Evolutionary conservation across 2,113 vertebrate genomes (phyloP).

Genomic region (Grus americana): DNA sequence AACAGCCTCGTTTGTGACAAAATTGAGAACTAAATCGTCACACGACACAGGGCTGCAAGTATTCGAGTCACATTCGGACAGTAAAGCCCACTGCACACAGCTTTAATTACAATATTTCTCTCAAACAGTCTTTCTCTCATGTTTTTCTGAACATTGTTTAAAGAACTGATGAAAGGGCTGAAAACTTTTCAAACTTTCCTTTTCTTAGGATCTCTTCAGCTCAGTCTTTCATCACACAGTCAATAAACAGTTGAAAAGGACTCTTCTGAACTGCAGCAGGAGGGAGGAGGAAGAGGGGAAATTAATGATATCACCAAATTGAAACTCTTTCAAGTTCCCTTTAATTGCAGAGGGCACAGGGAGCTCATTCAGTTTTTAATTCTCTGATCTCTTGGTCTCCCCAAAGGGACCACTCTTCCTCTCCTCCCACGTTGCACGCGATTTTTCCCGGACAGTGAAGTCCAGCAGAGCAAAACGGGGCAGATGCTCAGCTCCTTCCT

Average conservation of each 20-base stretch:
- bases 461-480: accelerated
- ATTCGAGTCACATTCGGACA: slow-evolving; percentile 26
- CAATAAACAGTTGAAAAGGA: slow-evolving; percentile 31
- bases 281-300: background rate
- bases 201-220: slow-evolving; percentile 32
- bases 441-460: accelerated
- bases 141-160: slow-evolving; percentile 52
- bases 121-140: slow-evolving; percentile 2
- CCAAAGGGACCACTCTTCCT: background rate
- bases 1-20: slow-evolving; percentile 1
- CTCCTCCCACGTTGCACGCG: accelerated
- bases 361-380: background rate
- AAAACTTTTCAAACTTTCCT: slow-evolving; percentile 51
- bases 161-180: slow-evolving; percentile 54
- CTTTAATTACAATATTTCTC: slow-evolving; percentile 5
- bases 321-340: slow-evolving; percentile 48
- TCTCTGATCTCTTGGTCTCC: slow-evolving; percentile 18
- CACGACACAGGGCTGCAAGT: background rate
- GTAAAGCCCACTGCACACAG: background rate
- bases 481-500: accelerated
- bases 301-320: slow-evolving; percentile 36
- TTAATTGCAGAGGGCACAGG: slow-evolving; percentile 54
- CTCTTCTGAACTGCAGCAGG: slow-evolving; percentile 34
- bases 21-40: background rate
- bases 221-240: slow-evolving; percentile 30